Percentiles rank a stretch among this genome's conserved stretches.
phyloP scores from a whole-genome alignment of 2,888 invertebrate genomes.

The Homarus gammarus region DNA sequence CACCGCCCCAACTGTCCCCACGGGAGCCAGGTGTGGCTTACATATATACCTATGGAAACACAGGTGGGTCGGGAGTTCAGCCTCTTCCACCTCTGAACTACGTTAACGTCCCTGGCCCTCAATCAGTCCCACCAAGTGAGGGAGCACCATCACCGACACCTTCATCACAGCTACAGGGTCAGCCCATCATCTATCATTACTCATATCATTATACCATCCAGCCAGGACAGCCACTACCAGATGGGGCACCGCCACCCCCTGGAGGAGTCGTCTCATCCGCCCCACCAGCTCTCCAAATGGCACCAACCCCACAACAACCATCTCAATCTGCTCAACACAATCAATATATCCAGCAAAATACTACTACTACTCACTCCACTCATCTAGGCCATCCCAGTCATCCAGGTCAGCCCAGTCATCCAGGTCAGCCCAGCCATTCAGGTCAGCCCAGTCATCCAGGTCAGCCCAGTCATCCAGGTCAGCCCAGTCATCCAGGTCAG shows the following conservation, averaged over 20 bases:
- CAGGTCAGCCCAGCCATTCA: constrained; percentile 11
- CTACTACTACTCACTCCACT: background rate
- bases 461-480: constrained; percentile 29
- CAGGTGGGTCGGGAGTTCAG: constrained; percentile 67
- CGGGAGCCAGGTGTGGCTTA: constrained; percentile 75
- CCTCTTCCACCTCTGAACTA: constrained; percentile 74
- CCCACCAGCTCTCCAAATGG: constrained; percentile 69
- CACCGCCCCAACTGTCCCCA: constrained; percentile 74
- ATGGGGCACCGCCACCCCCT: constrained; percentile 72
- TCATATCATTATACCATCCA: constrained; percentile 76
- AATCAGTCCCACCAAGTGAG: constrained; percentile 68
- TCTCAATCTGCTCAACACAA: constrained; percentile 13
- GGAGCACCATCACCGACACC: constrained; percentile 75
- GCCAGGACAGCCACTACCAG: constrained; percentile 75
- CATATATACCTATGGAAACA: constrained; percentile 72
- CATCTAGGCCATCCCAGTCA: constrained; percentile 18
- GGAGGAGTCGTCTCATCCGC: constrained; percentile 27
- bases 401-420: constrained; percentile 21
- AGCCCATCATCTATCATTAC: constrained; percentile 75
- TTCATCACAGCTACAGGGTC: constrained; percentile 57
- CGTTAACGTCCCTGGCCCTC: constrained; percentile 63
- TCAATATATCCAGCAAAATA: constrained; percentile 4
- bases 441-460: constrained; percentile 12
- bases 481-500: background rate
- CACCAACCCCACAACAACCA: constrained; percentile 22